Evolutionary conservation across 1,140 invertebrate genomes (phyloP).

Genomic region (Colletes latitarsis): DNA sequence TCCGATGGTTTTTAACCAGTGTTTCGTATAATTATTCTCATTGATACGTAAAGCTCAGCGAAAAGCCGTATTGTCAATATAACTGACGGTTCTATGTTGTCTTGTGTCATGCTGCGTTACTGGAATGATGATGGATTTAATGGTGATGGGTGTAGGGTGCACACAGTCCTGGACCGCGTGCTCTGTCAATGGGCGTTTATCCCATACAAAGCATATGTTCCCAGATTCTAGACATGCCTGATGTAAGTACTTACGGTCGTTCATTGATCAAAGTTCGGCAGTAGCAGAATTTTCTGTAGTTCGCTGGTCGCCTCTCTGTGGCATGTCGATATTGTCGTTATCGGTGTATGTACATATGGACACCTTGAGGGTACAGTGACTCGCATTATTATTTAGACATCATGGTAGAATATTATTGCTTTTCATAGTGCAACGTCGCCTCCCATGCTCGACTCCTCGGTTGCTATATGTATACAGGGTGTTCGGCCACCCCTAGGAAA

Average conservation of each 20-base stretch:
- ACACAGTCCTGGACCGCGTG: constrained; percentile 92
- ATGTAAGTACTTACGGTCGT: constrained; percentile 87
- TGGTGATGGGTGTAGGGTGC: constrained; percentile 85
- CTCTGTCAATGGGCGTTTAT: constrained; percentile 92
- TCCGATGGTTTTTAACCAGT: constrained; percentile 42
- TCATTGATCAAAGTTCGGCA: constrained; percentile 22
- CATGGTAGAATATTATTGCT: too few species aligned
- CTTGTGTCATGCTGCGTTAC: constrained; percentile 78
- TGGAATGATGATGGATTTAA: constrained; percentile 73
- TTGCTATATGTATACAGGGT: too few species aligned
- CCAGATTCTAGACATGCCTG: constrained; percentile 90
- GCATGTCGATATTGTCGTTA: constrained; percentile 70
- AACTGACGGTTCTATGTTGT: constrained; percentile 74
- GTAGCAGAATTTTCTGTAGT: constrained; percentile 49
- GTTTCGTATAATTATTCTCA: constrained; percentile 31
- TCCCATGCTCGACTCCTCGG: too few species aligned
- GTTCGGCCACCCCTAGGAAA: too few species aligned
- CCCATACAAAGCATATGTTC: constrained; percentile 93
- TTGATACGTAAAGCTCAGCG: constrained; percentile 20
- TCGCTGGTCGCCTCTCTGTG: constrained; percentile 51
- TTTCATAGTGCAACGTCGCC: too few species aligned
- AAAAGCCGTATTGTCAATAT: constrained; percentile 45
- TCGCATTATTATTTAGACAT: too few species aligned
- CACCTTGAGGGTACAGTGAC: constrained; percentile 14
- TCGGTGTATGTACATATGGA: constrained; percentile 56